Conservation (phyloP, 2,797 vertebrate species). For the Triplophysa yarkandensis region DNA sequence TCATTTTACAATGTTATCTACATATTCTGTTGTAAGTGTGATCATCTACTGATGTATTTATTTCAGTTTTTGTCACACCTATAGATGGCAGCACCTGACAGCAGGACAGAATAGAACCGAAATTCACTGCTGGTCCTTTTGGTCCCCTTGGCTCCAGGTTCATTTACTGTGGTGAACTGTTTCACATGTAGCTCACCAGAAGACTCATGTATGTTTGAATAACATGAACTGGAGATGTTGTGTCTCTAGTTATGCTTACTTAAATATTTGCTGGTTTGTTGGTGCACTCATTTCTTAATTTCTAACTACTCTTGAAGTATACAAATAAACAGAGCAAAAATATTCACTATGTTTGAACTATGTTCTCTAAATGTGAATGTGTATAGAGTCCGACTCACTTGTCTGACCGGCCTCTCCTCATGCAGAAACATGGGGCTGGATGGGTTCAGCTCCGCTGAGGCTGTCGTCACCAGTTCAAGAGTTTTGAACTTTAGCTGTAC, state of each 20-base stretch:
- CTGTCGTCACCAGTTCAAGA: constrained; percentile 81
- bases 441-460: constrained; percentile 79
- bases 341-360: too few relatives aligned
- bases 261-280: neutral
- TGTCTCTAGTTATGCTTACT: neutral
- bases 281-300: neutral
- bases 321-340: too few relatives aligned
- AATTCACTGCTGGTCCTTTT: constrained; percentile 74
- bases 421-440: constrained; percentile 88
- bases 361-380: constrained; percentile 37
- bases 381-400: constrained; percentile 78
- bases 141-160: constrained; percentile 77
- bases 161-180: constrained; percentile 42
- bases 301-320: neutral
- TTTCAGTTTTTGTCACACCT: constrained; percentile 58
- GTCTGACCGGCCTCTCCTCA: constrained; percentile 87
- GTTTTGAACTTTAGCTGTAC: constrained; percentile 91
- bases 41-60: neutral
- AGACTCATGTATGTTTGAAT: constrained; percentile 1
- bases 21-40: neutral
- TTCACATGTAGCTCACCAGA: constrained; percentile 17
- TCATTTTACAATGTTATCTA: too few relatives aligned
- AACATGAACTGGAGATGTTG: neutral
- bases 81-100: constrained; percentile 77
- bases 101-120: constrained; percentile 33